A percentile compares a stretch with the other conserved stretches of the same genome.
Conservation (phyloP, 1,140 invertebrate species). For the Gryon sp. region DNA sequence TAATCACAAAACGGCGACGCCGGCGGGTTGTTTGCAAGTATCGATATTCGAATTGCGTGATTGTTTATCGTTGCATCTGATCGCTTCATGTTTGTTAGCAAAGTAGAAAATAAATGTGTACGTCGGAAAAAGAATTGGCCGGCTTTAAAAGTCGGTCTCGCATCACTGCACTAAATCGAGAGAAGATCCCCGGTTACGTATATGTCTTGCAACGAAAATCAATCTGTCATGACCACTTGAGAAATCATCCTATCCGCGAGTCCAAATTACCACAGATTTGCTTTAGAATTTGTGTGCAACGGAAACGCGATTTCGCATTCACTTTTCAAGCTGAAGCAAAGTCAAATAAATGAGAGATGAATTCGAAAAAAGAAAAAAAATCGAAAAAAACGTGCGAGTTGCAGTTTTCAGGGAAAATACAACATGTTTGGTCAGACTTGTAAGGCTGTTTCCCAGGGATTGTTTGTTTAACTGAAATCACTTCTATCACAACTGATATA, state of each 20-base stretch:
- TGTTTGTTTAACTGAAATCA: too few species aligned
- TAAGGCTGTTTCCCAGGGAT: too few species aligned
- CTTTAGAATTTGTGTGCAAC: conserved; percentile 26
- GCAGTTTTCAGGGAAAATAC: too few species aligned
- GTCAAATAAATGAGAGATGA: too few species aligned
- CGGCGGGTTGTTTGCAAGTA: neutral
- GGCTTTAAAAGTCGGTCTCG: conserved; percentile 49
- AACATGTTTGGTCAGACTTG: too few species aligned
- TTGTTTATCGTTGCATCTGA: conserved; percentile 27
- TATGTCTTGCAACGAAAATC: conserved; percentile 37
- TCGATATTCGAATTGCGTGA: conserved; percentile 20
- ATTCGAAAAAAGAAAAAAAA: too few species aligned
- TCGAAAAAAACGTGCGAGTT: too few species aligned
- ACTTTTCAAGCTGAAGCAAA: too few species aligned
- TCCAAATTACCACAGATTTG: conserved; percentile 28
- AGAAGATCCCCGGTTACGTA: conserved; percentile 48
- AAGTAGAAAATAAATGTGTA: conserved; percentile 49
- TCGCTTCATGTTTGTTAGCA: conserved; percentile 11
- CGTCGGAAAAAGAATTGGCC: conserved; percentile 62
- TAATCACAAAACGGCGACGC: neutral
- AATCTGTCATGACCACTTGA: conserved; percentile 57
- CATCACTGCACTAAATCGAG: conserved; percentile 53
- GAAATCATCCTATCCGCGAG: conserved; percentile 34
- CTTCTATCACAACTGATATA: too few species aligned
- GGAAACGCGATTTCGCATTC: conserved; percentile 11